Percentiles rank a stretch among this genome's conserved stretches.
Conservation (phyloP, 1,140 invertebrate species). For the Hypsibius dujardini region DNA sequence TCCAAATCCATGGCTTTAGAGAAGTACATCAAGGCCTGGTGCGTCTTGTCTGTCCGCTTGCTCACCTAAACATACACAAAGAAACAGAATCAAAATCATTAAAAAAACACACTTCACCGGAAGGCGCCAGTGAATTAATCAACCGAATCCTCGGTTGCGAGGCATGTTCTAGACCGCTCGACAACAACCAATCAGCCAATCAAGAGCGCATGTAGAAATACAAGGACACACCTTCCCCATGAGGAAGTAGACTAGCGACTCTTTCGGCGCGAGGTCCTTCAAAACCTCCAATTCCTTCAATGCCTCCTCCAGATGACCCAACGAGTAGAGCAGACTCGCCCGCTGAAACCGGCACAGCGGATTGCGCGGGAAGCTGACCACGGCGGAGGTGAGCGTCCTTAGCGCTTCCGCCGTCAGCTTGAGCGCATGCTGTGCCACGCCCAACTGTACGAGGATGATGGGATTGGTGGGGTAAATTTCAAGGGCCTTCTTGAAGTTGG, state of each 20-base stretch:
- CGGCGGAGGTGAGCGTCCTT: constrained; percentile 65
- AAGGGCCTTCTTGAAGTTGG: constrained; percentile 73
- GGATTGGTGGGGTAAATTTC: constrained; percentile 79
- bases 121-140: no score
- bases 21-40: constrained; percentile 91
- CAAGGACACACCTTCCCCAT: constrained; percentile 73
- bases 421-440: constrained; percentile 68
- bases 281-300: constrained; percentile 79
- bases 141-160: no score
- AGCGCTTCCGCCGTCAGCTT: constrained; percentile 73
- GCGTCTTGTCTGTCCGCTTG: constrained; percentile 86
- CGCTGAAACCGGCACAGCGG: constrained; percentile 90
- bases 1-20: constrained; percentile 98
- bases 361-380: constrained; percentile 71
- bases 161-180: no score
- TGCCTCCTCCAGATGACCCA: constrained; percentile 49
- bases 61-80: no score
- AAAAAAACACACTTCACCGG: no score
- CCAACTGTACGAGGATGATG: constrained; percentile 84
- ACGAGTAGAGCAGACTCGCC: constrained; percentile 36
- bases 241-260: constrained; percentile 93
- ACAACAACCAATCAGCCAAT: no score
- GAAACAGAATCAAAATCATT: no score
- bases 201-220: no score
- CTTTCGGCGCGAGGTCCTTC: constrained; percentile 88